Conservation (phyloP, 2,888 invertebrate genomes). For the Nomada fucata region DNA sequence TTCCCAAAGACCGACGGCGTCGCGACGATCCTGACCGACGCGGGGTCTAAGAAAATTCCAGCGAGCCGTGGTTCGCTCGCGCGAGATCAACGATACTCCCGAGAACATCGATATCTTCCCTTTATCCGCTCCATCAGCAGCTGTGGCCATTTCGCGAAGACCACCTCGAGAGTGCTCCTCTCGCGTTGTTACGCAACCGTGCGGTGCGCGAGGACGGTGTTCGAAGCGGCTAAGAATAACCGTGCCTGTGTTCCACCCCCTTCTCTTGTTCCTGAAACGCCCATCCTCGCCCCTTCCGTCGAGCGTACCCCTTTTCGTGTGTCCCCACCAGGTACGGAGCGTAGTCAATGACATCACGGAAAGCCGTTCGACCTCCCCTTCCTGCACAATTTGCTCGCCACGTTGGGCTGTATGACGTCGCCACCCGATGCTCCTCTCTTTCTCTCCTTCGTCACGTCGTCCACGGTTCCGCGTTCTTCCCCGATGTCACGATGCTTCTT, state of each 20-base stretch:
- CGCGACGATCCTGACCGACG: not conserved
- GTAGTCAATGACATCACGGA: constrained; percentile 70
- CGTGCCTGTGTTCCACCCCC: constrained; percentile 65
- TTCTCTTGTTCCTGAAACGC: constrained; percentile 60
- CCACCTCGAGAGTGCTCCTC: constrained; percentile 60
- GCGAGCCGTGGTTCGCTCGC: not conserved
- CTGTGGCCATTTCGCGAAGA: constrained; percentile 66
- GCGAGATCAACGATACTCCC: not conserved
- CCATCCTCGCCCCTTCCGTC: constrained; percentile 45
- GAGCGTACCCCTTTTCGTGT: constrained; percentile 49
- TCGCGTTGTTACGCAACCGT: constrained; percentile 65
- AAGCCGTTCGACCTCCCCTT: constrained; percentile 49
- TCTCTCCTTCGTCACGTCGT: not conserved
- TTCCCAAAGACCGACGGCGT: not conserved
- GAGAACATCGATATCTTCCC: constrained; percentile 35
- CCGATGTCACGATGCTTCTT: too few species aligned
- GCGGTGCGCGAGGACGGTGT: constrained; percentile 58
- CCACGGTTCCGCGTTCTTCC: not conserved
- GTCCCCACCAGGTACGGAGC: constrained; percentile 32
- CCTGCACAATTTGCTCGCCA: constrained; percentile 38
- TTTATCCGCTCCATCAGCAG: constrained; percentile 41
- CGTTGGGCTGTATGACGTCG: constrained; percentile 62
- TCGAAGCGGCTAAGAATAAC: constrained; percentile 69
- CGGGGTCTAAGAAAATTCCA: not conserved
- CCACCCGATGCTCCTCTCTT: constrained; percentile 35